These are phyloP conservation scores for Tinamus guttatus DNA, from an alignment of 2,113 vertebrate genomes.

Conservation along the genomic window DNA sequence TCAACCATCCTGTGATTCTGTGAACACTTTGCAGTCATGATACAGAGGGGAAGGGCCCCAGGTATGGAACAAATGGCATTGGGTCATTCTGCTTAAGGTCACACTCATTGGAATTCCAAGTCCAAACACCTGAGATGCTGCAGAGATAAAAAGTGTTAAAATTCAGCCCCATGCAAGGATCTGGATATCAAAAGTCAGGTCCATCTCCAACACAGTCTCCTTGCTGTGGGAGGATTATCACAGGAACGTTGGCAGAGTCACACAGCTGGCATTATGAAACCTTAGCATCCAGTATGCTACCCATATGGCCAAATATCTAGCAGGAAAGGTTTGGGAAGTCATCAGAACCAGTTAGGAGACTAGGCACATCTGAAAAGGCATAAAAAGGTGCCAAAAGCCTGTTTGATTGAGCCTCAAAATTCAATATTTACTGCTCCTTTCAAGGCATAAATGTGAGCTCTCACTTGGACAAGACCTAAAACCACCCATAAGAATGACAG, in stretches of 20 bases:
- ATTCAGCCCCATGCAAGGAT: conserved; percentile 36
- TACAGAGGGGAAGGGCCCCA: neutral
- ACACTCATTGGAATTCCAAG: conserved; percentile 55
- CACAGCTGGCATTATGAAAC: neutral
- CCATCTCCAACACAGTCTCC: neutral
- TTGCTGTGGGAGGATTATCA: neutral
- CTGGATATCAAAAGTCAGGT: conserved; percentile 5
- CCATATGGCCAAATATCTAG: neutral
- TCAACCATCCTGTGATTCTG: neutral
- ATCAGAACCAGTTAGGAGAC: conserved; percentile 62
- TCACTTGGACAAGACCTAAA: neutral
- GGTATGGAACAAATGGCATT: neutral
- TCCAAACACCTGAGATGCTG: neutral
- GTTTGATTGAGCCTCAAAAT: neutral
- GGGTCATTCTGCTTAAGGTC: neutral
- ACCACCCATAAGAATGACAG: neutral
- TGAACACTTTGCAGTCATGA: neutral
- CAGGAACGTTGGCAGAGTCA: neutral
- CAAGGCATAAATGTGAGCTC: neutral
- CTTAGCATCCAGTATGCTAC: neutral
- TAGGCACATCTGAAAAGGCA: neutral
- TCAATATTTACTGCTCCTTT: neutral
- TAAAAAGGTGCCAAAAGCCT: neutral
- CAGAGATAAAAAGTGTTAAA: conserved; percentile 10
- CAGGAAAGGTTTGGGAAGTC: conserved; percentile 30